Base-by-base conservation (phyloP, 2,888 invertebrate genomes). In the Eutolmus rufibarbis region DNA sequence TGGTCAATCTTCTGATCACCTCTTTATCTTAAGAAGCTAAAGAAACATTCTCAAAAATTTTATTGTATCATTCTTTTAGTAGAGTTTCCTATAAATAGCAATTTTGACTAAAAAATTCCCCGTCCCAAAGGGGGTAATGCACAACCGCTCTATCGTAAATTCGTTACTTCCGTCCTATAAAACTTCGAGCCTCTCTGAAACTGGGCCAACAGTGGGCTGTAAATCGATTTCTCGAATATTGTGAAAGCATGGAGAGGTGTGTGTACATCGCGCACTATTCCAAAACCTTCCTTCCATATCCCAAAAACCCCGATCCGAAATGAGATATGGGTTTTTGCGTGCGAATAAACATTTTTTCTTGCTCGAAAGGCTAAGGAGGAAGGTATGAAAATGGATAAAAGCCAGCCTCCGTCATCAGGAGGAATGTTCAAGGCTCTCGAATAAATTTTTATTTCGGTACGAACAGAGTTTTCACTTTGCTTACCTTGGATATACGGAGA, bases 121-220 rank as follows among this genome's bases (percentile, higher is more conserved):
- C 28, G 0, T 19, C 66, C 28, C 23, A 28, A 3, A 23, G 66
- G 23, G 28, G 1, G 66, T 66, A 9, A 19, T 19, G 23, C 19
- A 28, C 23, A 46, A 46, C 4, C 66, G 14, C 37, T 57, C 66
- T 19, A 34, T 82, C 82, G 34, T 82, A 82, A 82, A 82, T 82
- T 82, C 57, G 66, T 82, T 82, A 66, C 37, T 82, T 82, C 66
- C 66, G 51, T 9, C 56, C 37, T 57, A 82, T 82, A 51, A 82
- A 82, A 66, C 23, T 66, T 51, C 34, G 31, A 5, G 56, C 81
- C n/a, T 56, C 81, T 81, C 51, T 9, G 16, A 81, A 81, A 81
- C 51, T 81, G 28, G 81, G 34, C 76, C 76, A 76, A 9, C 34
- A 34, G 8, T n/a, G 19, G 34, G 14, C 14, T 16, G 5, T 34